These are phyloP conservation scores for Caenorhabditis macrosperma DNA, from an alignment of 2,888 invertebrate species.

Conservation along the genomic window DNA sequence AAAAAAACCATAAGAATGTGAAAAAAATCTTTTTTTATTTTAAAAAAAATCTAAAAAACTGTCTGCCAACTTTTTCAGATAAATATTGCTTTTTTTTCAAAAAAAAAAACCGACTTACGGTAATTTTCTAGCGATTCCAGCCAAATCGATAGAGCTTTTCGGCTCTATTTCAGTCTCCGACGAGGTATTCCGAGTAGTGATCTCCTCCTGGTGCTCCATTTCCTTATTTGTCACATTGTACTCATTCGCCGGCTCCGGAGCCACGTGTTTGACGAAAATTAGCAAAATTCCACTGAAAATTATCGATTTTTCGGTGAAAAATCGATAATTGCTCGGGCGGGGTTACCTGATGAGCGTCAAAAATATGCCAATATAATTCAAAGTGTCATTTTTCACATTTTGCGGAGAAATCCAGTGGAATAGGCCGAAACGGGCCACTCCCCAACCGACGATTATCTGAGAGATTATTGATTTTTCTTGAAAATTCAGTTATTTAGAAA, in stretches of 20 bases:
- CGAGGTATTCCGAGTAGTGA: background rate
- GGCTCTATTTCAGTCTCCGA: constrained; percentile 8
- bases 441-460: constrained; percentile 78
- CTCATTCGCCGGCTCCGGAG: constrained; percentile 50
- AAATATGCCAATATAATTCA: constrained; percentile 75
- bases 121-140: constrained; percentile 37
- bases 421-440: constrained; percentile 77
- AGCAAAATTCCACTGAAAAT: constrained; percentile 65
- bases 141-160: constrained; percentile 3
- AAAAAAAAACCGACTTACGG: constrained; percentile 50
- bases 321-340: background rate
- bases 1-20: no score
- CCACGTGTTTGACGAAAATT: constrained; percentile 65
- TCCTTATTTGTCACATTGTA: constrained; percentile 27
- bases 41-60: background rate
- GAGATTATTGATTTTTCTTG: no score
- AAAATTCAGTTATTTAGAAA: no score
- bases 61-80: background rate
- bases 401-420: constrained; percentile 70
- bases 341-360: constrained; percentile 71
- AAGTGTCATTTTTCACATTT: constrained; percentile 66
- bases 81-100: no score
- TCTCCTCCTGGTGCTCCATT: constrained; percentile 27
- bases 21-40: no score
- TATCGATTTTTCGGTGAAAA: background rate